phyloP scores from a whole-genome alignment of 2,888 invertebrate species.

The Ormyrus pomaceus region DNA sequence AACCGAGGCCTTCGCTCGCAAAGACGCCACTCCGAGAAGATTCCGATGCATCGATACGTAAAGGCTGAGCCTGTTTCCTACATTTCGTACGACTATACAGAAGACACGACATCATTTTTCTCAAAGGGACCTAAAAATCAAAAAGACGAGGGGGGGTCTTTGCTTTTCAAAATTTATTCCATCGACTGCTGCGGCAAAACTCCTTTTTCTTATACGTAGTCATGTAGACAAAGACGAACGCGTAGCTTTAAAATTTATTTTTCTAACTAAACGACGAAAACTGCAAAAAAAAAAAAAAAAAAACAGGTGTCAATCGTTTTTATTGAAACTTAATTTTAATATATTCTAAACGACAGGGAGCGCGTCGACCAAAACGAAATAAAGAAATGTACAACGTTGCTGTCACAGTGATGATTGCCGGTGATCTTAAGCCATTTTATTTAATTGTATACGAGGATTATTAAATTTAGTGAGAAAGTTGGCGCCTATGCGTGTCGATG shows the following conservation, averaged over 20 bases:
- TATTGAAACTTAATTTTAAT: slow-evolving; percentile 51
- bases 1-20: slow-evolving; percentile 48
- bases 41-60: slow-evolving; percentile 55
- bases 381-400: slow-evolving; percentile 55
- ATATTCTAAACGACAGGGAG: slow-evolving; percentile 48
- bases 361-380: slow-evolving; percentile 47
- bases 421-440: slow-evolving; percentile 54
- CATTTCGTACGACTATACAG: slow-evolving; percentile 15
- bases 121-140: slow-evolving; percentile 46
- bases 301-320: slow-evolving; percentile 49
- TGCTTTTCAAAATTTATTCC: slow-evolving; percentile 46
- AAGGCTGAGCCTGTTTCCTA: slow-evolving; percentile 47
- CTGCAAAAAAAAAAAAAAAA: slow-evolving; percentile 43
- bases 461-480: slow-evolving; percentile 47
- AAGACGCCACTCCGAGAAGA: slow-evolving; percentile 40
- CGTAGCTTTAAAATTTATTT: slow-evolving; percentile 55
- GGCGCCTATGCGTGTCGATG: slow-evolving; percentile 55
- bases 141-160: slow-evolving; percentile 9
- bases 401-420: slow-evolving; percentile 27
- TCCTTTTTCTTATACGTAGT: slow-evolving; percentile 41
- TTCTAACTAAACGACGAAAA: slow-evolving; percentile 51
- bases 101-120: not conserved
- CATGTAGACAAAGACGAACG: slow-evolving; percentile 47
- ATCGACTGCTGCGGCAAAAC: slow-evolving; percentile 44
- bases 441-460: slow-evolving; percentile 39